A percentile compares a stretch with the other conserved stretches of the same genome.
Conservation (phyloP, 2,113 vertebrate species). For the Colinus virginianus region DNA sequence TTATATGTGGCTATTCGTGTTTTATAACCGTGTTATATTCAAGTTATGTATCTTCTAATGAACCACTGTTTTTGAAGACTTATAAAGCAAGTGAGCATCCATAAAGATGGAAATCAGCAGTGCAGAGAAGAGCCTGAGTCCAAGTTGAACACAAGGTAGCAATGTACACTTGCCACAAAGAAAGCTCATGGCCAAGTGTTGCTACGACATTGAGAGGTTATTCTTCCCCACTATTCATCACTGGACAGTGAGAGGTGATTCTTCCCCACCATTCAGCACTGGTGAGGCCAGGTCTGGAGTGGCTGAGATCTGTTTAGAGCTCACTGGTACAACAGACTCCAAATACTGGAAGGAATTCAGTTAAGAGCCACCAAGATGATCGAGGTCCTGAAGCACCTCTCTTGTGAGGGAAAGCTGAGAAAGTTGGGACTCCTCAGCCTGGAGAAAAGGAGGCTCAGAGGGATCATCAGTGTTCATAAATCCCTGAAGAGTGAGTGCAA, state of each 20-base stretch:
- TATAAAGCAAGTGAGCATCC: not conserved
- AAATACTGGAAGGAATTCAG: not conserved
- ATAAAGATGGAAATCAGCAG: not conserved
- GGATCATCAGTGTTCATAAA: not conserved
- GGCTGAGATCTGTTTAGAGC: not conserved
- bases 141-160: not conserved
- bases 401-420: not conserved
- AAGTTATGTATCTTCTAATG: not conserved
- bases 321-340: not conserved
- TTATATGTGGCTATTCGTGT: not conserved
- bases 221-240: not conserved
- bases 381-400: not conserved
- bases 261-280: not conserved
- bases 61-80: not conserved
- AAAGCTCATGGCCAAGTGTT: not conserved
- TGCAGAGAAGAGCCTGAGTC: not conserved
- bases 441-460: rapidly evolving
- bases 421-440: not conserved
- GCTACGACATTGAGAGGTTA: not conserved
- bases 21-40: not conserved
- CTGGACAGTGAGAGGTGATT: not conserved
- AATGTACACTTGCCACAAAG: not conserved
- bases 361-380: rapidly evolving
- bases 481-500: not conserved
- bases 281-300: not conserved